These are phyloP conservation scores for Urophycis tenuis DNA, from an alignment of 2,797 vertebrate genomes.

Conservation along the genomic window DNA sequence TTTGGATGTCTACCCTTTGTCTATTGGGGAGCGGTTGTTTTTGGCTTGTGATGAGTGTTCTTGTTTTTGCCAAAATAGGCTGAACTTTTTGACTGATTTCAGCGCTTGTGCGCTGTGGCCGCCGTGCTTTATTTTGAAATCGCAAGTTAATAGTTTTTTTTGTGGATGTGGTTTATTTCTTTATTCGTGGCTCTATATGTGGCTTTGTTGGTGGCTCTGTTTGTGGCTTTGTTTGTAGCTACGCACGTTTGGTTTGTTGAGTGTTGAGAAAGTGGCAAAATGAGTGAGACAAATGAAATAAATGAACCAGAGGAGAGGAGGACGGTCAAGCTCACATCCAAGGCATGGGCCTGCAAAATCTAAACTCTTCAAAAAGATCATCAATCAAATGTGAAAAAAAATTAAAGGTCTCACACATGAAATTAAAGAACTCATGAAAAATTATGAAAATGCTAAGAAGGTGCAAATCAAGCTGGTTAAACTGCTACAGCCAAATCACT, in stretches of 20 bases:
- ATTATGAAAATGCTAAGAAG: background rate
- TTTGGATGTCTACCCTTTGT: too few species aligned
- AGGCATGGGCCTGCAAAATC: constrained; percentile 1
- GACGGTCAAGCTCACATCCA: constrained; percentile 6
- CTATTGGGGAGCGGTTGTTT: too few species aligned
- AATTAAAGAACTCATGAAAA: background rate
- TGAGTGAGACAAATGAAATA: constrained; percentile 10
- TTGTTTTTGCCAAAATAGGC: too few species aligned
- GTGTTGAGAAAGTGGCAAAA: background rate
- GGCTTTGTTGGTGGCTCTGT: too few species aligned
- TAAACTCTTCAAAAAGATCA: constrained; percentile 5
- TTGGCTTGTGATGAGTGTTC: too few species aligned
- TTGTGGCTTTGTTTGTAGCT: too few species aligned
- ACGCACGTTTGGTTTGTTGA: constrained; percentile 5
- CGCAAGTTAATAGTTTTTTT: too few species aligned
- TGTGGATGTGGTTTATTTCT: too few species aligned
- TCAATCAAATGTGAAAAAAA: background rate
- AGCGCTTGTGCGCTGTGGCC: too few species aligned
- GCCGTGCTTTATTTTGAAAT: too few species aligned
- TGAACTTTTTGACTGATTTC: too few species aligned
- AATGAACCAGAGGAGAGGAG: background rate
- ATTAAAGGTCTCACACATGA: background rate
- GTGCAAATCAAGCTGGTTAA: background rate
- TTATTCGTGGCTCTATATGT: too few species aligned
- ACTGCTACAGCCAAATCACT: background rate